Conservation (phyloP, 2,113 vertebrate genomes). For the Ameiurus melas region DNA sequence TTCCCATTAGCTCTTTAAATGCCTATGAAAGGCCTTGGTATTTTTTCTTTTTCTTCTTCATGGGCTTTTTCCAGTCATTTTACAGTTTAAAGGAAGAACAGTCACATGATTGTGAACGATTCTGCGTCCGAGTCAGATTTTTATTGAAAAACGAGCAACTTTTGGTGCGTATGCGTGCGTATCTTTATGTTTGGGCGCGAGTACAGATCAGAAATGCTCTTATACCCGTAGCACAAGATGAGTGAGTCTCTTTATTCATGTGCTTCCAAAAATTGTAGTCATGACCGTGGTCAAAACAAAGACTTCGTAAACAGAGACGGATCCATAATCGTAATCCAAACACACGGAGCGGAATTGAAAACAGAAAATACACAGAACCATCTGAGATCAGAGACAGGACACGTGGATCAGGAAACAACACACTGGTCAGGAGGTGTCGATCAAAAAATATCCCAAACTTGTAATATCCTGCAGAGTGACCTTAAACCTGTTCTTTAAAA, state of each 20-base stretch:
- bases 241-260: neutral
- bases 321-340: neutral
- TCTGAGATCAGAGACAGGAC: neutral
- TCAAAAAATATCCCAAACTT: neutral
- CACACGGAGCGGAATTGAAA: neutral
- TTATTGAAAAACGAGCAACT: neutral
- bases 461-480: neutral
- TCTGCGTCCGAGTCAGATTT: neutral
- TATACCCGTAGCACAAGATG: neutral
- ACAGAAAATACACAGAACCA: neutral
- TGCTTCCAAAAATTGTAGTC: neutral
- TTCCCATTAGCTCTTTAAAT: constrained; percentile 30
- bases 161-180: neutral
- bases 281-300: neutral
- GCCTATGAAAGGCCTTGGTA: neutral
- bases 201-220: neutral
- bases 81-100: neutral
- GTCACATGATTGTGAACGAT: neutral
- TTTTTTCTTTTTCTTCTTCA: constrained; percentile 8
- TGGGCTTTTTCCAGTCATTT: neutral
- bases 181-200: neutral
- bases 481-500: neutral
- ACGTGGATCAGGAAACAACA: neutral
- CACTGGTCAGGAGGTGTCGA: neutral
- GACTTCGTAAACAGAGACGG: constrained; percentile 7